Evolutionary conservation across 2,888 invertebrate species (phyloP), one percentile per base, ranked within the genome.

Genomic region (Drosophila melanosoma): DNA sequence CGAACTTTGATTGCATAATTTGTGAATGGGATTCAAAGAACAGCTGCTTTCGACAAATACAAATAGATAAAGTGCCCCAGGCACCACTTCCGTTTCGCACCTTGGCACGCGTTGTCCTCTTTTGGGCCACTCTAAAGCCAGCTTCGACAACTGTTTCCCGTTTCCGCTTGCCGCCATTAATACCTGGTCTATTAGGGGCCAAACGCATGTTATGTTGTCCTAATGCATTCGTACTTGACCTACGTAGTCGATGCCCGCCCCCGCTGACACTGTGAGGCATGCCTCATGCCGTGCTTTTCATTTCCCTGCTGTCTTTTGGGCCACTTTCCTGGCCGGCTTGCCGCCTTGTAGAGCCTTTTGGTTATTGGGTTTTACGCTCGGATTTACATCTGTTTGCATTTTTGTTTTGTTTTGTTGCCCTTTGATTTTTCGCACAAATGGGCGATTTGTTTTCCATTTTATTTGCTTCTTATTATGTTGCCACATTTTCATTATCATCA

Each of bases 301-400:
- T 69, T 58, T 66, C 53, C 73, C 52, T 57, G 63, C 60, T 79
- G 70, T 68, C 70, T 53, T 71, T 65, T 54, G 32, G 65, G 68
- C 52, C 74, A 74, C 72, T 77, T 77, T 77, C 66, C 77, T 56
- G 53, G 63, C 66, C 53, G 64, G 45, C 40, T 49, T 29, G 57
- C 61, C 54, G 62, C 58, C 74, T 74, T 76, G 74, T 81, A 72
- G 79, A 82, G 76, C 79, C 74, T 72, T 66, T 74, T 69, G 61
- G 67, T 78, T 82, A 77, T 89, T 72, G 88, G 88, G 90, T 87
- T 81, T 85, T 84, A 81, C 81, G 76, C 76, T 71, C 71, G 80
- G 86, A 88, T 90, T 90, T 90, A 88, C 89, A 89, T 90, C 89
- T 89, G 89, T 83, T 90, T 84, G 81, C 73, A 90, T 89, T 90